A percentile compares a stretch with the other conserved stretches of the same genome.
Conservation (phyloP, 2,888 invertebrate species). For the Drosophila infuscata region DNA sequence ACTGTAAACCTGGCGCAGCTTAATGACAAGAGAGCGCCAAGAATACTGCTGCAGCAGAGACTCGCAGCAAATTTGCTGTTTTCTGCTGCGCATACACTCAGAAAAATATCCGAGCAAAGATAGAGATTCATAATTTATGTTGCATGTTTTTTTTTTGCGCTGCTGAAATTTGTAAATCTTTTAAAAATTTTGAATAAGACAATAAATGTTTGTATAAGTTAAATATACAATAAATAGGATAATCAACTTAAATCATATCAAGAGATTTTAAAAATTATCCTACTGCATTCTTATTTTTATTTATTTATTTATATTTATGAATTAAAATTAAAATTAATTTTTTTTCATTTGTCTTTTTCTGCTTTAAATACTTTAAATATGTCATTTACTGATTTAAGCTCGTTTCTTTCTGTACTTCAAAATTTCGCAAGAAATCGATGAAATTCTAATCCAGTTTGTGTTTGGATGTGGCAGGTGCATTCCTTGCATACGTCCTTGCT, state of each 20-base stretch:
- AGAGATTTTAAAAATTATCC: no score
- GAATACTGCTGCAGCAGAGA: conserved; percentile 31
- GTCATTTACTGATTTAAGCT: not conserved
- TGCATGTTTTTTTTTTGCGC: not conserved
- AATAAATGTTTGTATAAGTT: no score
- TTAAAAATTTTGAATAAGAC: no score
- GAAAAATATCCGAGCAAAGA: not conserved
- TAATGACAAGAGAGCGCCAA: conserved; percentile 73
- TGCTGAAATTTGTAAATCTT: not conserved
- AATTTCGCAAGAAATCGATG: not conserved
- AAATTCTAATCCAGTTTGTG: no score
- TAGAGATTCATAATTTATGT: not conserved
- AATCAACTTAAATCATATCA: not conserved
- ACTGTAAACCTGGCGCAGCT: conserved; percentile 76
- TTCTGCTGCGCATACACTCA: conserved; percentile 14
- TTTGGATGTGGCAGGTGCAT: not conserved
- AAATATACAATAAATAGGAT: no score
- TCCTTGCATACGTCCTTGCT: not conserved
- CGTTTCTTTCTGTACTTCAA: not conserved
- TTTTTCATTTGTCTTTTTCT: not conserved
- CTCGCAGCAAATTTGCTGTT: conserved; percentile 8
- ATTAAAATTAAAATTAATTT: not conserved
- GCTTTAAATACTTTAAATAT: not conserved
- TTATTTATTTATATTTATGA: not conserved
- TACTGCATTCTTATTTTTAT: not conserved